Base-by-base conservation (phyloP, 2,797 vertebrate genomes). In the Nannoperca australis region DNA sequence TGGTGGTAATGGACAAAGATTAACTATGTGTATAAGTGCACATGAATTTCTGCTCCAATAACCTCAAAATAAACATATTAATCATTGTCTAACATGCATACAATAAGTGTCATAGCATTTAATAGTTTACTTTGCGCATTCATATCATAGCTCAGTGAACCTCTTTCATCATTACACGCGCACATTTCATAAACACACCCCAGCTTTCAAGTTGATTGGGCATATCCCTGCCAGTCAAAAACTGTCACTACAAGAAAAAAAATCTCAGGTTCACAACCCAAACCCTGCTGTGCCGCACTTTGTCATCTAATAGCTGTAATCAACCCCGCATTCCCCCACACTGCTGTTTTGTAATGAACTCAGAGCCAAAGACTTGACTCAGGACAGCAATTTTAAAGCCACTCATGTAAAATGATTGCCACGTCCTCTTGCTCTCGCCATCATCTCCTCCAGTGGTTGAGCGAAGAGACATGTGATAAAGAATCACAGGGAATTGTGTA, bases 261-360 rank as follows among this genome's bases (percentile, higher is more conserved):
- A 27, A 27, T 27, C 8, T 54, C 64, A 72, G 78, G 81, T 86
- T 85, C 82, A 70, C 73, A 82, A 53, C 68, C 44, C 66, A 71
- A 27, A 70, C 80, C 83, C 81, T 38, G 70, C 81, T 78, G 63
- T 11, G 70, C 27, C 8, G 2, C 81, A 59, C 61, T 76, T 56
- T 82, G 79, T 83, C 60, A 65, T 70, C 82, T 90, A 85, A 91
- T 80, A 88, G 80, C 84, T 86, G 74, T 86, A 83, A 87, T 88
- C 82, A 88, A 79, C 55, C 62, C 73, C 44, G 69, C 79, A 62
- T 66, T 70, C 64, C 59, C 47, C 40, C 38, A 87, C 79, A 78
- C 51, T 65, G 53, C 66, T 75, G 69, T 88, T 85, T 68, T 73
- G 64, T 85, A 71, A 89, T 83, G 70, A 88, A 84, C 74, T 58